Evolutionary conservation across 2,888 invertebrate species (phyloP).

Genomic region (Euplagia quadripunctaria): DNA sequence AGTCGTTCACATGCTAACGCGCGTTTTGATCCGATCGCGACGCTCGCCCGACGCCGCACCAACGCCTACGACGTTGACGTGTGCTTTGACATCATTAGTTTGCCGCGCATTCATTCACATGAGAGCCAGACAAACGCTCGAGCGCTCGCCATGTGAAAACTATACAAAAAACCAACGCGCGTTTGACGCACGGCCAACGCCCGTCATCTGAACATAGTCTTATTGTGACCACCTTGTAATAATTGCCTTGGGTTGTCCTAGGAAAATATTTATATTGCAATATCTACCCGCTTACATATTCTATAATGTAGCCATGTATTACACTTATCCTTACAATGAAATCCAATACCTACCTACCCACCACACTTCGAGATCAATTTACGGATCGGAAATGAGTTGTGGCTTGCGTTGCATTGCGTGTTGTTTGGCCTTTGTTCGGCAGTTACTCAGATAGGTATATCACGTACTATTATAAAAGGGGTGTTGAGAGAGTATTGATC

Average conservation of each 20-base stretch:
- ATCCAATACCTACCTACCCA: not conserved
- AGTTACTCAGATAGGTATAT: not conserved
- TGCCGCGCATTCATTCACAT: no score
- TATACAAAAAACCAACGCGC: no score
- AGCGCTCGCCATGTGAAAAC: no score
- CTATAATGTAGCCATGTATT: not conserved
- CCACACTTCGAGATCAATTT: constrained; percentile 16
- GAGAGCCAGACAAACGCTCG: no score
- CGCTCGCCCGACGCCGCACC: no score
- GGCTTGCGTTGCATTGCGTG: constrained; percentile 32
- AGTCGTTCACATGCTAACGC: no score
- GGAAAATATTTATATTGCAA: not conserved
- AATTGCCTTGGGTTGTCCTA: not conserved
- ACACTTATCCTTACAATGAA: not conserved
- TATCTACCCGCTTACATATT: not conserved
- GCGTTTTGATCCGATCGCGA: no score
- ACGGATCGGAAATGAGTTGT: constrained; percentile 28
- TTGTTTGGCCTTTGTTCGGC: constrained; percentile 16
- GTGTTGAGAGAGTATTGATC: constrained; percentile 73
- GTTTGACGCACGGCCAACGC: no score
- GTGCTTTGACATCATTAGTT: no score
- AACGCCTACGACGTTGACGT: no score
- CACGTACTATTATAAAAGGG: constrained; percentile 52
- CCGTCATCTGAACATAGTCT: no score
- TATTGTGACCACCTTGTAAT: no score